Evolutionary conservation across 2,888 invertebrate species (phyloP), one percentile per base, ranked within the genome.

Genomic region (Bimastos eiseni): DNA sequence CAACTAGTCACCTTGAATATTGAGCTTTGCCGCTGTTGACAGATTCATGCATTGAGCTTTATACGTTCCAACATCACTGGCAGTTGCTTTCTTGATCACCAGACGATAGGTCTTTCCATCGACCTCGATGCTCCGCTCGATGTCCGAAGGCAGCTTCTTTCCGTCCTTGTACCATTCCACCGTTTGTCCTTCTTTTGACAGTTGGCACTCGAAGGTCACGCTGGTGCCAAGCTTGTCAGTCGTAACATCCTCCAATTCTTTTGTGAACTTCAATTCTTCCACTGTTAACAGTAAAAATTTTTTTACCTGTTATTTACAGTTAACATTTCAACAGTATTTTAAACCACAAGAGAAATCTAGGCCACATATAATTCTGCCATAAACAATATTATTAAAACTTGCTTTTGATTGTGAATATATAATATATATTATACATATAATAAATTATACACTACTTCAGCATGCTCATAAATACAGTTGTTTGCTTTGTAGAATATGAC

Each of bases 11-110:
- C 95, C 94, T 93, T 94, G 92, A 36, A 94, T 93, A 91, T 91
- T 92, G 41, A 95, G 93, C 84, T 92, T 93, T 44, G 93, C 94
- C 55, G 93, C 91, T 19, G 94, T 93, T 15, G 93, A 92, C 15
- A 94, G 93, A 90, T 94, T 93, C 55, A 93, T 93, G 92, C 91
- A 92, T 30, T 49, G 89, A 24, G 91, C 93, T 41, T 92, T 93
- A 92, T 94, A 94, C 91, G 93, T 93, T 49, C 94, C 94, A 49
- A 92, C 92, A 90, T 94, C 98, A 90, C 96, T 96, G 0, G 96
- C 94, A 92, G 96, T 96, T 83, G 97, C 96, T 92, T 98, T 97
- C 93, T 97, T 97, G 93, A 98, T 97, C 94, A 97, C 97, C 44
- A 98, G 95, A 93, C 97, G 97, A 94, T 98, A 98, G 91, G 91